Base-by-base conservation (phyloP, 1,140 invertebrate genomes). In the Dreissena rostriformis region DNA sequence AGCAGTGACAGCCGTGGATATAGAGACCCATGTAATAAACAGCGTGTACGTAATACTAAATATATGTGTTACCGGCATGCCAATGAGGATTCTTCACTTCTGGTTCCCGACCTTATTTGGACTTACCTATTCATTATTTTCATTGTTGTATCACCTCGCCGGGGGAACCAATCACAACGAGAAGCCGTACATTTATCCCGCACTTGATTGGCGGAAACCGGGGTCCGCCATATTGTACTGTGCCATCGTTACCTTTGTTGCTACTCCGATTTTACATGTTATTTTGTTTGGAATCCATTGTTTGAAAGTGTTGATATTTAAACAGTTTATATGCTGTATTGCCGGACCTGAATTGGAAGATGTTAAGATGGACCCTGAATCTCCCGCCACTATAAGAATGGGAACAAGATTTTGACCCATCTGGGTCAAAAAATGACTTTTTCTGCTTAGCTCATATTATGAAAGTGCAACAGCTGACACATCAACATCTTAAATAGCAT, bases 1-100 rank as follows among this genome's bases (percentile, higher is more conserved):
- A 7, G 29, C 2, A 14, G 80, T 86, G 74, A 83, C 78, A 17
- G 70, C 82, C 11, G 72, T 87, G 0, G 84, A 86, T 63, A 85
- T 90, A 63, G 86, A 88, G 67, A 89, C 90, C 0, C 97, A 98
- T 91, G 95, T 95, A 11, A 94, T 95, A 65, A 97, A 97, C 93
- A 96, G 95, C 12, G 86, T 96, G 8, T 93, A 96, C 55, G 97
- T 97, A 94, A 88, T 97, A 14, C 86, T 96, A 12, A 97, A 98
- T 92, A 90, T 97, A 55, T 94, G 95, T 72, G 92, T 97, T 26
- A 95, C 96, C 0, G 94, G 94, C 7, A 95, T 96, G 88, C 96
- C 97, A 0, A 94, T 96, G 63, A 93, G 95, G 53, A 82, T 97
- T n/a, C 91, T 95, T 0, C 95, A 97, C 89, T 95, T 96, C 87